These are phyloP conservation scores for Solenopsis invicta DNA, from an alignment of 1,140 invertebrate genomes.

Conservation along the genomic window DNA sequence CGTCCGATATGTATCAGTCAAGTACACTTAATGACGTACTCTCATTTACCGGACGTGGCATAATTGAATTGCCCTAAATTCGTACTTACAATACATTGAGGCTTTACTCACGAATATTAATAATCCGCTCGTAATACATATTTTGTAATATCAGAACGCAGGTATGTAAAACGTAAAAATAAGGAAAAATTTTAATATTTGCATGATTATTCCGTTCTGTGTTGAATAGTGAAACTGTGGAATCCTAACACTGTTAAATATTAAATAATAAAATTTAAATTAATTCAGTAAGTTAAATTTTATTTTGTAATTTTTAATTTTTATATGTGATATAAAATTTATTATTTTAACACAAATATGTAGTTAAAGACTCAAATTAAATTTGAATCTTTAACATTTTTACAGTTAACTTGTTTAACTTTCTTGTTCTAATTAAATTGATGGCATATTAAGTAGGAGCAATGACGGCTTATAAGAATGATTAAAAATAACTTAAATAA, in stretches of 20 bases:
- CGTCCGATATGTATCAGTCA: slow-evolving; percentile 30
- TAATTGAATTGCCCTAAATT: slow-evolving; percentile 43
- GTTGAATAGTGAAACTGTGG: not conserved
- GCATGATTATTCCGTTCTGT: not conserved
- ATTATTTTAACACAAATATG: no score
- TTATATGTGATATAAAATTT: no score
- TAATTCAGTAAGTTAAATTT: no score
- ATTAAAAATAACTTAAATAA: no score
- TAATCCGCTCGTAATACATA: not conserved
- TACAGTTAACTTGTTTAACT: no score
- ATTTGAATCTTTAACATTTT: no score
- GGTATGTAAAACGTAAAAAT: not conserved
- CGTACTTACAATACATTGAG: not conserved
- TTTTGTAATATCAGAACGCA: not conserved
- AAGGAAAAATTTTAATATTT: not conserved
- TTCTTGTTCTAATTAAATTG: no score
- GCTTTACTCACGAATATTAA: not conserved
- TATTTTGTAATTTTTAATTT: no score
- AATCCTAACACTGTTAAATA: not conserved
- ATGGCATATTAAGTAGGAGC: no score
- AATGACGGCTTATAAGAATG: no score
- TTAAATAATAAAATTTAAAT: no score
- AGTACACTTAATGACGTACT: slow-evolving; percentile 10
- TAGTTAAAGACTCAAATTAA: no score
- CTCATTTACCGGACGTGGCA: slow-evolving; percentile 18